A percentile compares a stretch with the other conserved stretches of the same genome.
Conservation (phyloP, 92 coral and sea anemone genomes). For the Parazoanthus atlanticus region DNA sequence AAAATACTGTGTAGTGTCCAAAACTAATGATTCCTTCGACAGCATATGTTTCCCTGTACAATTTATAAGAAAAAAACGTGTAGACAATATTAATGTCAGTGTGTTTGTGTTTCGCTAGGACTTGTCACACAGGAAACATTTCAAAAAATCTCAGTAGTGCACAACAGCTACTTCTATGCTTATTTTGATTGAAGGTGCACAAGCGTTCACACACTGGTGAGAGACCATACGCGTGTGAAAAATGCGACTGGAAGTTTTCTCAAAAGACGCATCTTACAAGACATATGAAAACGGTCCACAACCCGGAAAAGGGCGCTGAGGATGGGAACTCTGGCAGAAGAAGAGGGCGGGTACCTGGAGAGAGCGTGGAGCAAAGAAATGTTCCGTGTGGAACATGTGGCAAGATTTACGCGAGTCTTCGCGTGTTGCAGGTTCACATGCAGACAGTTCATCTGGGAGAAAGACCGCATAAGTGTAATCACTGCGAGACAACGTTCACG, state of each 20-base stretch:
- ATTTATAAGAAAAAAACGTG: too few species aligned
- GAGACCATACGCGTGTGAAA: slow-evolving; percentile 75
- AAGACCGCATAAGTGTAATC: slow-evolving; percentile 79
- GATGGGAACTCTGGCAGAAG: slow-evolving; percentile 30
- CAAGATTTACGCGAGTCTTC: slow-evolving; percentile 72
- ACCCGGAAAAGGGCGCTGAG: not conserved
- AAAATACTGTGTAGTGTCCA: too few species aligned
- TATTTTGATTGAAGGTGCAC: slow-evolving; percentile 57
- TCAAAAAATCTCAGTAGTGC: too few species aligned
- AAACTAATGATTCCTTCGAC: too few species aligned
- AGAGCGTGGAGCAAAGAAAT: slow-evolving; percentile 27
- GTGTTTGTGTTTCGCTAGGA: too few species aligned
- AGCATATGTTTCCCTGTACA: too few species aligned
- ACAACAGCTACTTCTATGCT: too few species aligned
- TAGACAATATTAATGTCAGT: too few species aligned
- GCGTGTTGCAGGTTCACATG: slow-evolving; percentile 71
- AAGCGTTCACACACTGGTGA: slow-evolving; percentile 84
- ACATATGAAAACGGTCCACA: slow-evolving; percentile 74
- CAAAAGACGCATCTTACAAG: slow-evolving; percentile 82
- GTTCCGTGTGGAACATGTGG: slow-evolving; percentile 66
- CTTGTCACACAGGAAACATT: too few species aligned
- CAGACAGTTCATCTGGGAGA: slow-evolving; percentile 74
- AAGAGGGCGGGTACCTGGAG: slow-evolving; percentile 14
- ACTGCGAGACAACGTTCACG: slow-evolving; percentile 82
- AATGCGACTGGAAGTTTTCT: slow-evolving; percentile 81